Evolutionary conservation across 2,797 vertebrate species (phyloP).

Genomic region (Gila robusta): DNA sequence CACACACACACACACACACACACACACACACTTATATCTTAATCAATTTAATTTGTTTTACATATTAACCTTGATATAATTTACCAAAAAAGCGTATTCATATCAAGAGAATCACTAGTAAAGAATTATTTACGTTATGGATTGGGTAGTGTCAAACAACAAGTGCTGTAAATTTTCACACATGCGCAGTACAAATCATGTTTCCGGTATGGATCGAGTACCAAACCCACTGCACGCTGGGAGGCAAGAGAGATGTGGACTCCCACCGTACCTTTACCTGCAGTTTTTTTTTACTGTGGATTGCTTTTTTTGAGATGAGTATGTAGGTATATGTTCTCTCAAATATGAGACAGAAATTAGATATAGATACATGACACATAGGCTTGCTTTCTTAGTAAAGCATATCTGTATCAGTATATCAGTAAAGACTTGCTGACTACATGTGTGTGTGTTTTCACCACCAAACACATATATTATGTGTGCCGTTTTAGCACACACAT

Average conservation of each 20-base stretch:
- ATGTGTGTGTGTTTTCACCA: neutral
- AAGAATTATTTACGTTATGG: neutral
- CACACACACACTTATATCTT: no score
- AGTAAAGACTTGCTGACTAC: neutral
- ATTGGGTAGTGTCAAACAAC: neutral
- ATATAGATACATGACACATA: neutral
- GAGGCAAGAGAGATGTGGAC: no score
- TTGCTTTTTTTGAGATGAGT: no score
- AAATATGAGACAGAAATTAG: neutral
- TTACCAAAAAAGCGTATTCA: neutral
- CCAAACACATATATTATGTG: conserved; percentile 25
- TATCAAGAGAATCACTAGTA: neutral
- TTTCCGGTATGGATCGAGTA: no score
- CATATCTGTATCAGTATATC: neutral
- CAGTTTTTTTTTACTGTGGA: no score
- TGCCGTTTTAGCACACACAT: conserved; percentile 26
- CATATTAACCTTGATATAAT: neutral
- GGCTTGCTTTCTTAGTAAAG: neutral
- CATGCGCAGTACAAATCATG: no score
- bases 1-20: no score
- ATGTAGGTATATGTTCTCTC: neutral
- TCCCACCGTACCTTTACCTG: no score
- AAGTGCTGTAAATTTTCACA: neutral
- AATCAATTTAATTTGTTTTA: neutral
- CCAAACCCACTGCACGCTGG: no score